Evolutionary conservation across 2,888 invertebrate species (phyloP).

Genomic region (Cistogaster globosa): DNA sequence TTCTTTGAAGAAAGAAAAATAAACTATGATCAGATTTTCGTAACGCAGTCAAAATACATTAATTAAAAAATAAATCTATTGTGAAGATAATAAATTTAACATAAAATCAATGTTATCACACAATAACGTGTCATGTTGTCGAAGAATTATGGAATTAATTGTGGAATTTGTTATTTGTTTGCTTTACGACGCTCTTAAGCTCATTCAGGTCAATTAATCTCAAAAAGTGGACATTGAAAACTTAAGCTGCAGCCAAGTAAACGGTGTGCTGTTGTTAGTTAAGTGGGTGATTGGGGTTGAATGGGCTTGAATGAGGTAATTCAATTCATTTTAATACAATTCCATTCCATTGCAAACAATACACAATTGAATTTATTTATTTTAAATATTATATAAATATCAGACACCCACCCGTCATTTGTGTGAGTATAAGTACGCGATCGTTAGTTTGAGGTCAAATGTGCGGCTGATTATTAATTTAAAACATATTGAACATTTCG

Average conservation of each 20-base stretch:
- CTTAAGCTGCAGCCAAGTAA: slow-evolving; percentile 29
- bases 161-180: slow-evolving; percentile 23
- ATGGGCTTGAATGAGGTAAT: slow-evolving; percentile 5
- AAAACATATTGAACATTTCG: slow-evolving; percentile 44
- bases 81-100: slow-evolving; percentile 12
- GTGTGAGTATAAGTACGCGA: no score
- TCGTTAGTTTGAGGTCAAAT: slow-evolving; percentile 48
- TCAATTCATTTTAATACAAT: slow-evolving; percentile 2
- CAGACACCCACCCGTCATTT: no score
- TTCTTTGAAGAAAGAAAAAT: no score
- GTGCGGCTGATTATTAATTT: slow-evolving; percentile 52
- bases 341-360: not conserved
- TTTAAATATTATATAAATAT: no score
- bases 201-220: slow-evolving; percentile 36
- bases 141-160: slow-evolving; percentile 52
- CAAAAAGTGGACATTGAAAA: slow-evolving; percentile 13
- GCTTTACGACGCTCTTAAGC: not conserved
- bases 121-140: slow-evolving; percentile 46
- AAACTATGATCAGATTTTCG: slow-evolving; percentile 23
- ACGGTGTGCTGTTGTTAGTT: not conserved
- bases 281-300: slow-evolving; percentile 11
- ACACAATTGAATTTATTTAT: no score
- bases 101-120: slow-evolving; percentile 41
- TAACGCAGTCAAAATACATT: not conserved
- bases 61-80: slow-evolving; percentile 6